Percentiles rank a stretch among this genome's conserved stretches.
phyloP scores from a whole-genome alignment of 1,140 invertebrate species.

The Leptinotarsa undecemlineata region DNA sequence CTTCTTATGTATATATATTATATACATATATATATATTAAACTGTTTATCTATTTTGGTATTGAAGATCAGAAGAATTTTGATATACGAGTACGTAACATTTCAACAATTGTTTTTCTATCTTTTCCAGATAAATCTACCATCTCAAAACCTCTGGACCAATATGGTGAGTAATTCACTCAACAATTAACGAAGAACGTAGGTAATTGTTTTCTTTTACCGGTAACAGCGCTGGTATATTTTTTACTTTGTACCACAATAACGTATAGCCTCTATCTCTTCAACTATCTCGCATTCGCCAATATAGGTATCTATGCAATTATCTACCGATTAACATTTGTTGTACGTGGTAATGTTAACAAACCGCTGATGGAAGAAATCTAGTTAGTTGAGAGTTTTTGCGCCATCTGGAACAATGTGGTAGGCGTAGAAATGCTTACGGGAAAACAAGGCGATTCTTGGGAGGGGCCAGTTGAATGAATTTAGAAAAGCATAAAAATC shows the following conservation, averaged over 20 bases:
- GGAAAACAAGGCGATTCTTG: background rate
- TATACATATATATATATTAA: too few relatives aligned
- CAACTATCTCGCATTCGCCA: background rate
- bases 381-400: background rate
- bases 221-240: background rate
- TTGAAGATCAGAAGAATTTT: too few relatives aligned
- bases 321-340: slow-evolving; percentile 8
- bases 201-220: slow-evolving; percentile 1
- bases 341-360: slow-evolving; percentile 8
- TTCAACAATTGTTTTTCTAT: background rate
- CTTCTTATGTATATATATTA: too few relatives aligned
- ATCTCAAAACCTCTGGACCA: background rate
- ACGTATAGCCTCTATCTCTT: background rate
- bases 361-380: background rate
- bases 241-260: background rate
- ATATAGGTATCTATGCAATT: slow-evolving; percentile 4
- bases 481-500: too few relatives aligned
- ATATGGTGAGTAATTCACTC: slow-evolving; percentile 15
- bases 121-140: slow-evolving; percentile 15
- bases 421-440: background rate
- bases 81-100: too few relatives aligned
- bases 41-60: too few relatives aligned
- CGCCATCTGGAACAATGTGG: background rate
- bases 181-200: background rate
- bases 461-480: too few relatives aligned